phyloP scores from a whole-genome alignment of 2,888 invertebrate species.

The Sesamia inferens region DNA sequence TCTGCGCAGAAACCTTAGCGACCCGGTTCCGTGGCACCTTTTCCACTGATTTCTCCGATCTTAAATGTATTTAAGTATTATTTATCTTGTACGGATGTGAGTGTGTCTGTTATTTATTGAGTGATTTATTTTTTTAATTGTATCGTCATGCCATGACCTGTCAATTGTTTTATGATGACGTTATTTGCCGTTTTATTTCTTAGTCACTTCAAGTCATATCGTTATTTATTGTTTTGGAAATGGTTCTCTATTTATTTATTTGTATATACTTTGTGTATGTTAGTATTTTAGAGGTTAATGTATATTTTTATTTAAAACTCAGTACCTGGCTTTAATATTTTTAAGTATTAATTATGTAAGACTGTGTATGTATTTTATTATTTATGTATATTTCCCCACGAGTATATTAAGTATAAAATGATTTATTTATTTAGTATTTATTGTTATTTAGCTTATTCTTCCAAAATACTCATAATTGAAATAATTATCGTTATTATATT shows the following conservation, averaged over 20 bases:
- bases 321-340: conserved; percentile 86
- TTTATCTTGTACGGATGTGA: conserved; percentile 77
- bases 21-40: conserved; percentile 81
- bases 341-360: conserved; percentile 76
- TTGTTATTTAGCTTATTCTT: conserved; percentile 48
- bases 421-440: conserved; percentile 38
- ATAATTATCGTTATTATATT: conserved; percentile 50
- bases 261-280: conserved; percentile 68
- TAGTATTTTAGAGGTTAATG: conserved; percentile 66
- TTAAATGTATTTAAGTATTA: conserved; percentile 74
- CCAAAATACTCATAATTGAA: conserved; percentile 58
- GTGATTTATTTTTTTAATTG: conserved; percentile 68
- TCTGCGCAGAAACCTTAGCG: conserved; percentile 92
- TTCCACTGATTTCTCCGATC: conserved; percentile 81
- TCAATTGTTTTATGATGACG: conserved; percentile 43
- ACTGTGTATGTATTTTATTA: conserved; percentile 54
- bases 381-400: conserved; percentile 57
- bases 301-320: conserved; percentile 66
- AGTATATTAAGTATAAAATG: conserved; percentile 51
- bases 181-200: conserved; percentile 43
- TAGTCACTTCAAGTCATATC: conserved; percentile 63
- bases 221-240: conserved; percentile 54
- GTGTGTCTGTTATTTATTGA: conserved; percentile 76
- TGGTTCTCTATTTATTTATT: conserved; percentile 67
- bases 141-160: conserved; percentile 66